Conservation (phyloP, 2,888 invertebrate genomes). For the Cephalotes varians region DNA sequence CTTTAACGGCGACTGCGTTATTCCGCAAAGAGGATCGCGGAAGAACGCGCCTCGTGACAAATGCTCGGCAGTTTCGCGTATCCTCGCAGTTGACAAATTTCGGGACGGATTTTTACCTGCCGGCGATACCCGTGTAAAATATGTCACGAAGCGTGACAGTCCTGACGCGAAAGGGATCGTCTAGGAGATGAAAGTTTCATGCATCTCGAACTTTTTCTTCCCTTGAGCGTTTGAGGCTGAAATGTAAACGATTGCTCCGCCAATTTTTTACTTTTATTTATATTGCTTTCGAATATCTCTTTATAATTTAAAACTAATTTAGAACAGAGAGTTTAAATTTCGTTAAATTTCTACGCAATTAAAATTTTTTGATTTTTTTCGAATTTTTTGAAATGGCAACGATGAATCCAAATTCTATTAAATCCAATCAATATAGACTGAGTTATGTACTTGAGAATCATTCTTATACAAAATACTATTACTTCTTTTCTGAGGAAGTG, state of each 20-base stretch:
- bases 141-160: constrained; percentile 49
- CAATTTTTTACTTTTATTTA: constrained; percentile 3
- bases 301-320: neutral
- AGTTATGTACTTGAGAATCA: neutral
- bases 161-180: constrained; percentile 49
- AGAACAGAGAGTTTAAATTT: too few relatives aligned
- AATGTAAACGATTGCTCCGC: constrained; percentile 1
- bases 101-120: constrained; percentile 42
- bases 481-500: neutral
- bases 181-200: constrained; percentile 38
- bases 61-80: constrained; percentile 39
- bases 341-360: neutral
- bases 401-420: neutral
- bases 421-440: neutral
- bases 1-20: constrained; percentile 33
- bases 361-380: neutral
- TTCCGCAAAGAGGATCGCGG: neutral
- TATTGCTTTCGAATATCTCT: constrained; percentile 4
- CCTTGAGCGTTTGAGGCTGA: constrained; percentile 8
- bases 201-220: constrained; percentile 24
- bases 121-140: constrained; percentile 46
- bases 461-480: neutral
- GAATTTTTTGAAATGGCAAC: neutral
- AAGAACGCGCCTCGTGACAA: constrained; percentile 31
- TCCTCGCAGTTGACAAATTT: constrained; percentile 47